phyloP scores from a whole-genome alignment of 2,888 invertebrate genomes.

The Aplocera efformata region DNA sequence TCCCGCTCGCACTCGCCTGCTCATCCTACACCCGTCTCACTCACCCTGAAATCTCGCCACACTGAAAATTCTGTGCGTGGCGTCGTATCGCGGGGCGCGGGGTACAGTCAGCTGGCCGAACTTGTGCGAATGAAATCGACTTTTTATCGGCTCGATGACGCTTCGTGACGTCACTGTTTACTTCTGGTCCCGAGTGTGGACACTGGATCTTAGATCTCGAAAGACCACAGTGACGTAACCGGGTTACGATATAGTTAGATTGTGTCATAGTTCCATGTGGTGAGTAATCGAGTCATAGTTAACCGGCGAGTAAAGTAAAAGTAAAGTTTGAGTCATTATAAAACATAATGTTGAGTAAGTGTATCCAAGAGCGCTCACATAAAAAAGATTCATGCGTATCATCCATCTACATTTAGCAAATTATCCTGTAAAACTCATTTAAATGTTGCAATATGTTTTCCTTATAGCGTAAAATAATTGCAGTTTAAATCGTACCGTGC shows the following conservation, averaged over 20 bases:
- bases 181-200: slow-evolving; percentile 60
- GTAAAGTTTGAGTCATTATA: slow-evolving; percentile 14
- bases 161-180: slow-evolving; percentile 80
- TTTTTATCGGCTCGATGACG: slow-evolving; percentile 79
- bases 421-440: slow-evolving; percentile 51
- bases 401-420: slow-evolving; percentile 35
- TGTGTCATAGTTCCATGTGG: slow-evolving; percentile 14
- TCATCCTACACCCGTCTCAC: slow-evolving; percentile 38
- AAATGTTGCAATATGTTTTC: slow-evolving; percentile 69
- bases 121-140: slow-evolving; percentile 79
- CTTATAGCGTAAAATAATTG: slow-evolving; percentile 73
- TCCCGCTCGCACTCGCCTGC: slow-evolving; percentile 45
- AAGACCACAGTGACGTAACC: slow-evolving; percentile 48
- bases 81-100: slow-evolving; percentile 48
- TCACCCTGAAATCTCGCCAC: slow-evolving; percentile 68
- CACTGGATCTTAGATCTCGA: slow-evolving; percentile 54
- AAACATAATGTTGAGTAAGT: slow-evolving; percentile 2
- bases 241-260: slow-evolving; percentile 13
- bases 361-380: slow-evolving; percentile 6
- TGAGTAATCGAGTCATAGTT: background rate
- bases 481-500: slow-evolving; percentile 76
- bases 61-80: slow-evolving; percentile 67
- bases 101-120: slow-evolving; percentile 78
- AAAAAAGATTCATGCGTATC: slow-evolving; percentile 24
- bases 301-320: background rate